phyloP scores from a whole-genome alignment of 2,113 vertebrate genomes.

The Todiramphus saurophagus region DNA sequence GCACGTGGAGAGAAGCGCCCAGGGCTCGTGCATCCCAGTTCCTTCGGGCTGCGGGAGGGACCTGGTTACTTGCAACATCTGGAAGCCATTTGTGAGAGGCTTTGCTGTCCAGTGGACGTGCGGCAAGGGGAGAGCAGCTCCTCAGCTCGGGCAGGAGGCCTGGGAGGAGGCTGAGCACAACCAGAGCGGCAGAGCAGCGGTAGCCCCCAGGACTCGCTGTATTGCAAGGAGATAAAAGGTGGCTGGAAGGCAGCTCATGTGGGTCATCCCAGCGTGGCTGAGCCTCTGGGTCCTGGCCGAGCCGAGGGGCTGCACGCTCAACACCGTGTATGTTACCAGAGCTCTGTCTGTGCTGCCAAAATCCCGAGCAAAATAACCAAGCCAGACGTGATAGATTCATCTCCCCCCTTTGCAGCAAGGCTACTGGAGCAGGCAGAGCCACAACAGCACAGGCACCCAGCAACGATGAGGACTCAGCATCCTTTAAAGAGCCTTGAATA shows the following conservation, averaged over 20 bases:
- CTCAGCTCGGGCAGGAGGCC: not conserved
- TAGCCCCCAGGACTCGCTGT: not conserved
- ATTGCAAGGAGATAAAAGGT: not conserved
- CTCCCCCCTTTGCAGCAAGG: not conserved
- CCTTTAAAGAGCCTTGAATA: not conserved
- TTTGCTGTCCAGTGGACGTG: not conserved
- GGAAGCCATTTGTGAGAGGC: not conserved
- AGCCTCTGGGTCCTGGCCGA: not conserved
- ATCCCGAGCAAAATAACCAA: not conserved
- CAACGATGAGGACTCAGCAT: rapidly evolving
- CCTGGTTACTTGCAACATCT: not conserved
- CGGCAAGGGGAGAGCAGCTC: not conserved
- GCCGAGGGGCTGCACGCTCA: not conserved
- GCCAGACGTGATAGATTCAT: rapidly evolving
- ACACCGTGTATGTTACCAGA: rapidly evolving
- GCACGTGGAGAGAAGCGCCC: rapidly evolving
- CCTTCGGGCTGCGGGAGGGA: not conserved
- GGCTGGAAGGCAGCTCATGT: not conserved
- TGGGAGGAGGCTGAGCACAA: not conserved
- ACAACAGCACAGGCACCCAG: not conserved
- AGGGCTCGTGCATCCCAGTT: not conserved
- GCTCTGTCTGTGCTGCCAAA: not conserved
- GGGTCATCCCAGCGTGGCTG: not conserved
- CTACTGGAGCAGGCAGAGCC: not conserved
- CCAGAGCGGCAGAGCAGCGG: not conserved